These are phyloP conservation scores for Teinopalpus imperialis DNA, from an alignment of 2,888 invertebrate genomes.

Conservation along the genomic window DNA sequence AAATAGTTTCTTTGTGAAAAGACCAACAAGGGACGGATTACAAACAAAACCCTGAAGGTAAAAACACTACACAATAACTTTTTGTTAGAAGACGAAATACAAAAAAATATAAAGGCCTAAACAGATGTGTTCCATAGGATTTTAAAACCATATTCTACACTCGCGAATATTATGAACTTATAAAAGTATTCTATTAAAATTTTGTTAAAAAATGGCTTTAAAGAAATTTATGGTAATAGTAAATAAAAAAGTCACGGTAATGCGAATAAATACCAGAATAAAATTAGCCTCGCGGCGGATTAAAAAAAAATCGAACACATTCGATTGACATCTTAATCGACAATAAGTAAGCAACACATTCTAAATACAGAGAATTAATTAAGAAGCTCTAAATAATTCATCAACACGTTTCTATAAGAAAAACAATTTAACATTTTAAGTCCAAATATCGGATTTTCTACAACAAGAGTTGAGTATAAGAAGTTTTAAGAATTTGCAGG, in stretches of 20 bases:
- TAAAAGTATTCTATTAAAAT: too few species aligned
- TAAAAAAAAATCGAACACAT: not conserved
- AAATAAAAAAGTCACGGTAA: too few species aligned
- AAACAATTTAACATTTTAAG: too few species aligned
- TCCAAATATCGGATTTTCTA: too few species aligned
- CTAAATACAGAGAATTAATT: conserved; percentile 11
- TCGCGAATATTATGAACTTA: too few species aligned
- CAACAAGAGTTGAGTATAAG: too few species aligned
- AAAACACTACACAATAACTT: not conserved
- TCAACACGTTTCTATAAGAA: conserved; percentile 5
- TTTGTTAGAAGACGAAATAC: not conserved
- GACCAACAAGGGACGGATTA: not conserved
- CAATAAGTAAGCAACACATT: conserved; percentile 18
- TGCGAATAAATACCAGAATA: conserved; percentile 6
- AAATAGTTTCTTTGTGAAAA: conserved; percentile 3
- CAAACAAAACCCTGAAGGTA: too few species aligned
- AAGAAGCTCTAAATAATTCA: conserved; percentile 11
- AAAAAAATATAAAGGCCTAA: not conserved
- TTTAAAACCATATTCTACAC: too few species aligned
- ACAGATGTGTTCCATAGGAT: too few species aligned
- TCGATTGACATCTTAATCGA: conserved; percentile 21
- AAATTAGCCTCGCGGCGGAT: not conserved
- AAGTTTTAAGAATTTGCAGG: too few species aligned
- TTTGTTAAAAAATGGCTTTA: too few species aligned
- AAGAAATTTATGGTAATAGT: too few species aligned